Evolutionary conservation across 2,113 vertebrate species (phyloP).

Genomic region (Psammodynastes pulverulentus): DNA sequence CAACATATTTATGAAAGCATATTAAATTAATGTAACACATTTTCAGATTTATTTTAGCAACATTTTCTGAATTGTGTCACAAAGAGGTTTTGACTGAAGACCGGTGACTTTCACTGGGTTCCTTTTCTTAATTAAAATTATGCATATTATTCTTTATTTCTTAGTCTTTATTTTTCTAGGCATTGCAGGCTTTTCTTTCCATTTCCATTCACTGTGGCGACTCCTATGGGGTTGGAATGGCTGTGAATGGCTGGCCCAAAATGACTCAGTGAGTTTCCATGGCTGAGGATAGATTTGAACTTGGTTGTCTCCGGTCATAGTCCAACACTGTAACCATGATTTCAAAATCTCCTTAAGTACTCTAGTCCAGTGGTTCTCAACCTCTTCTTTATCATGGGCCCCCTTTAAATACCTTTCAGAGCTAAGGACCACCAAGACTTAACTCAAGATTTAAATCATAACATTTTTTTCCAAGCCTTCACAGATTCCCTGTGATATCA

Average conservation of each 20-base stretch:
- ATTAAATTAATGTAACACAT: background rate
- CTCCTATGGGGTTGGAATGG: background rate
- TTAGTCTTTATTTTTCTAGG: background rate
- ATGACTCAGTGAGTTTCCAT: background rate
- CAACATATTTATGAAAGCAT: slow-evolving; percentile 15
- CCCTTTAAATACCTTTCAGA: background rate
- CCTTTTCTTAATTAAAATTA: too few species aligned
- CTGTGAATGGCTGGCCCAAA: background rate
- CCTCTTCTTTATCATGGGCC: background rate
- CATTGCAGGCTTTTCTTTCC: background rate
- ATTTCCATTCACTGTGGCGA: background rate
- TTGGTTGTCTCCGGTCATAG: background rate
- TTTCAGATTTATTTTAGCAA: too few species aligned
- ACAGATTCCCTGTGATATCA: background rate
- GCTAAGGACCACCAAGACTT: background rate
- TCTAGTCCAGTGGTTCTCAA: background rate
- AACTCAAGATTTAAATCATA: background rate
- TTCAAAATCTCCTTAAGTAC: background rate
- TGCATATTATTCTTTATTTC: too few species aligned
- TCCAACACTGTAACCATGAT: background rate
- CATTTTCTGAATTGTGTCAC: too few species aligned
- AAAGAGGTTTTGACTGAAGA: too few species aligned
- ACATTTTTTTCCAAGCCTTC: background rate
- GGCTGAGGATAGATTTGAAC: background rate
- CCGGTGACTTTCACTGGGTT: too few species aligned